Evolutionary conservation across 2,888 invertebrate species (phyloP).

Genomic region (Calameuta filiformis): DNA sequence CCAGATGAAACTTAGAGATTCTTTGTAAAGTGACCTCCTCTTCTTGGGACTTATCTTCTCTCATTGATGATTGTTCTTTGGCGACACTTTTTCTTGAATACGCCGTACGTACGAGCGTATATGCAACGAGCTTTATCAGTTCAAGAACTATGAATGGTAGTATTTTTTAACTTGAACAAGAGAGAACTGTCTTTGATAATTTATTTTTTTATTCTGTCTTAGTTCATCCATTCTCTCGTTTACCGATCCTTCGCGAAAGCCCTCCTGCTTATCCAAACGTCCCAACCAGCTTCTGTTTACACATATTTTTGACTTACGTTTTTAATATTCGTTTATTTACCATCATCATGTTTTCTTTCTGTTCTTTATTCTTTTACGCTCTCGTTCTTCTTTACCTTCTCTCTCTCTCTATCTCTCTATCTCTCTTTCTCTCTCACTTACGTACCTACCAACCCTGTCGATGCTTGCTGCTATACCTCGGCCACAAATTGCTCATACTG

Average conservation of each 20-base stretch:
- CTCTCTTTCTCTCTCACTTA: slow-evolving; percentile 53
- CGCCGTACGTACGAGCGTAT: no score
- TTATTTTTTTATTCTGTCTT: slow-evolving; percentile 14
- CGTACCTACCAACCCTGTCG: slow-evolving; percentile 58
- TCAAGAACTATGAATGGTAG: no score
- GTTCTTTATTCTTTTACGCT: slow-evolving; percentile 10
- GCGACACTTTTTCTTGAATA: no score
- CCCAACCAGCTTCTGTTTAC: neutral
- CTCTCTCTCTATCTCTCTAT: slow-evolving; percentile 29
- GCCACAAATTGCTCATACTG: slow-evolving; percentile 62
- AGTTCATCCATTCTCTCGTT: slow-evolving; percentile 14
- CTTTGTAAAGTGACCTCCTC: no score
- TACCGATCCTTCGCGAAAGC: slow-evolving; percentile 7
- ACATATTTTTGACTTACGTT: neutral
- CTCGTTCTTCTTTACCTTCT: slow-evolving; percentile 13
- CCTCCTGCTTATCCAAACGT: no score
- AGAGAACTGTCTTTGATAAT: neutral
- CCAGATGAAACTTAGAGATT: no score
- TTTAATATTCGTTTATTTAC: slow-evolving; percentile 14
- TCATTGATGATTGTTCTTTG: no score
- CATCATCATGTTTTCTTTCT: slow-evolving; percentile 19
- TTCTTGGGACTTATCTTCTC: no score
- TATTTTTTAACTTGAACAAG: no score
- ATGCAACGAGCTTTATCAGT: no score
- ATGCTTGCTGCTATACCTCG: slow-evolving; percentile 66